phyloP scores from a whole-genome alignment of 35 echinoderm and acorn worm genomes.

The Amphiura filiformis region DNA sequence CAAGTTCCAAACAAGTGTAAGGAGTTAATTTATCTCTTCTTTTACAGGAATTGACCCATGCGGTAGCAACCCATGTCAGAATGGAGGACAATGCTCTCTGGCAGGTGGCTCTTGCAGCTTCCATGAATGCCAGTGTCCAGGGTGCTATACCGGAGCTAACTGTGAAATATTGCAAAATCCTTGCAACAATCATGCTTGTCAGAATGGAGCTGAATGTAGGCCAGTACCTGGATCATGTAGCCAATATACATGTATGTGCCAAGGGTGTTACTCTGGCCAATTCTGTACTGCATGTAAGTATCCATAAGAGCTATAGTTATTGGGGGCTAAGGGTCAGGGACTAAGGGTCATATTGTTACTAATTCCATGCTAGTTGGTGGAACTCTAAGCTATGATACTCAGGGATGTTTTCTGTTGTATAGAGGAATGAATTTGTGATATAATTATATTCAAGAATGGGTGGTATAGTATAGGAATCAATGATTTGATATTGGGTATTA shows the following conservation, averaged over 20 bases:
- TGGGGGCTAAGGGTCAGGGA: no score
- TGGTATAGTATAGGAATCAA: no score
- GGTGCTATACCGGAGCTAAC: slow-evolving; percentile 51
- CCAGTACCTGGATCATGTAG: slow-evolving; percentile 51
- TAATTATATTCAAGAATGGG: no score
- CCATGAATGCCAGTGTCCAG: slow-evolving; percentile 57
- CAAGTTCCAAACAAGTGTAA: no score
- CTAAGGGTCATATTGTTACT: no score
- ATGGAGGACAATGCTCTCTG: slow-evolving; percentile 34
- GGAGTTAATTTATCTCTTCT: background rate
- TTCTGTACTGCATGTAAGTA: slow-evolving; percentile 71
- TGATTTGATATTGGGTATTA: no score
- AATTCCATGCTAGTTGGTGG: no score
- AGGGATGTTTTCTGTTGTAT: no score
- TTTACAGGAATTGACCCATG: slow-evolving; percentile 73
- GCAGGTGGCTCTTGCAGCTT: slow-evolving; percentile 37
- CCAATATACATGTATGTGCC: slow-evolving; percentile 58
- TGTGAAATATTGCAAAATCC: slow-evolving; percentile 59
- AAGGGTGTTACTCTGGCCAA: slow-evolving; percentile 59
- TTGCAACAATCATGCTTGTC: slow-evolving; percentile 69
- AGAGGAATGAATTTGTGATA: no score
- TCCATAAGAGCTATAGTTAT: no score
- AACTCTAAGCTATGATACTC: no score
- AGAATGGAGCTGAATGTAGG: slow-evolving; percentile 61
- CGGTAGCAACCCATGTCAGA: slow-evolving; percentile 61